Percentiles rank a stretch among this genome's conserved stretches.
Evolutionary conservation across 2,888 invertebrate species (phyloP).

Genomic region (Phalera bucephala): DNA sequence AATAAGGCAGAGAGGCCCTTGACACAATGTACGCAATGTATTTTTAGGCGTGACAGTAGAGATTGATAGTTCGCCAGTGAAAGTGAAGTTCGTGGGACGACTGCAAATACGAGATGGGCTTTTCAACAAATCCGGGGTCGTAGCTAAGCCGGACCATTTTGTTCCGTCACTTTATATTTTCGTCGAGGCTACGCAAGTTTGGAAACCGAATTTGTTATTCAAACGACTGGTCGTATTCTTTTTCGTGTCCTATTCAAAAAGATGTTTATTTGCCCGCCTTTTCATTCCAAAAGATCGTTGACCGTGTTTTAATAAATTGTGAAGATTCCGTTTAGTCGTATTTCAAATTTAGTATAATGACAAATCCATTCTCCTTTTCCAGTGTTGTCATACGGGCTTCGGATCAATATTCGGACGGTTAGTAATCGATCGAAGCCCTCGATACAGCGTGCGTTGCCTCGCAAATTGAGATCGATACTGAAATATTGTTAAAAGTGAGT

Average conservation of each 20-base stretch:
- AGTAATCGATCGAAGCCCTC: not conserved
- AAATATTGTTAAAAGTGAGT: constrained; percentile 9
- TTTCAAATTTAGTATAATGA: constrained; percentile 15
- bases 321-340: constrained; percentile 27
- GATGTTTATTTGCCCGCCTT: constrained; percentile 31
- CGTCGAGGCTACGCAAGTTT: constrained; percentile 16
- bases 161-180: constrained; percentile 24
- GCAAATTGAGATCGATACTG: constrained; percentile 8
- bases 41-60: constrained; percentile 51
- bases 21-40: constrained; percentile 42
- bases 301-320: constrained; percentile 37
- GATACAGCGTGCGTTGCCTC: not conserved
- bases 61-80: constrained; percentile 64
- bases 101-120: constrained; percentile 43
- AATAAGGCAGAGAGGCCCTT: not conserved
- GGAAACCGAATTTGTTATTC: constrained; percentile 32
- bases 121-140: constrained; percentile 44
- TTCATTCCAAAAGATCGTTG: constrained; percentile 36
- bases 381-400: constrained; percentile 1
- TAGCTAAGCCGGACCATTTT: constrained; percentile 21
- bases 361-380: constrained; percentile 14
- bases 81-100: constrained; percentile 60
- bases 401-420: constrained; percentile 5
- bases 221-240: constrained; percentile 27
- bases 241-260: constrained; percentile 25